A percentile compares a stretch with the other conserved stretches of the same genome.
phyloP scores from a whole-genome alignment of 2,113 vertebrate species.

The Saiga tatarica region DNA sequence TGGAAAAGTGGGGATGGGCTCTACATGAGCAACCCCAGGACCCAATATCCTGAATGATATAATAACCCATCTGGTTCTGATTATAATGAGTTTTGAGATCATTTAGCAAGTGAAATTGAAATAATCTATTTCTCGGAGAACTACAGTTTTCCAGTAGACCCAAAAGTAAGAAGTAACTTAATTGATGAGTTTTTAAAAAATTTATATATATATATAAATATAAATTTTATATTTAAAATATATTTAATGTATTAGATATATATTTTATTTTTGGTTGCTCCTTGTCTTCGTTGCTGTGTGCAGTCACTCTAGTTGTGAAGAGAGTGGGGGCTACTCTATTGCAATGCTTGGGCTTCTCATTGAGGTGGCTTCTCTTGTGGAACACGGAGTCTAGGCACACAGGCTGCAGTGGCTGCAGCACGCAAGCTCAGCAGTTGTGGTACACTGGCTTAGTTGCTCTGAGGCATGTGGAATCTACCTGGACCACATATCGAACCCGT shows the following conservation, averaged over 20 bases:
- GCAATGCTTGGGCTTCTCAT: neutral
- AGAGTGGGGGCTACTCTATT: neutral
- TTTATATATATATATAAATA: neutral
- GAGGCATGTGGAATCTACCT: neutral
- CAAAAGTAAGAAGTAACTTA: constrained; percentile 25
- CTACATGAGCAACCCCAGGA: neutral
- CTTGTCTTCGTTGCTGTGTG: neutral
- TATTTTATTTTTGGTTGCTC: neutral
- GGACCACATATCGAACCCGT: neutral
- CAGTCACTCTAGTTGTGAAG: neutral
- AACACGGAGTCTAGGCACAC: neutral
- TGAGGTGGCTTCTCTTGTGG: neutral
- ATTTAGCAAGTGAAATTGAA: constrained; percentile 28
- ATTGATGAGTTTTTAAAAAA: neutral
- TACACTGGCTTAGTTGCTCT: neutral
- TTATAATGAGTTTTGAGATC: constrained; percentile 18
- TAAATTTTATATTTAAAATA: neutral
- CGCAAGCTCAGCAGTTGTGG: neutral
- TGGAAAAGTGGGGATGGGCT: neutral
- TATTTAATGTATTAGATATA: neutral
- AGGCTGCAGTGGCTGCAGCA: neutral
- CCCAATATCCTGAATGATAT: neutral
- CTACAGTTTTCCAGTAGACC: neutral
- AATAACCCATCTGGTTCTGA: neutral
- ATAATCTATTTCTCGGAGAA: constrained; percentile 19